Base-by-base conservation (phyloP, 1,140 invertebrate genomes). In the Hyposmocoma kahamanoa region DNA sequence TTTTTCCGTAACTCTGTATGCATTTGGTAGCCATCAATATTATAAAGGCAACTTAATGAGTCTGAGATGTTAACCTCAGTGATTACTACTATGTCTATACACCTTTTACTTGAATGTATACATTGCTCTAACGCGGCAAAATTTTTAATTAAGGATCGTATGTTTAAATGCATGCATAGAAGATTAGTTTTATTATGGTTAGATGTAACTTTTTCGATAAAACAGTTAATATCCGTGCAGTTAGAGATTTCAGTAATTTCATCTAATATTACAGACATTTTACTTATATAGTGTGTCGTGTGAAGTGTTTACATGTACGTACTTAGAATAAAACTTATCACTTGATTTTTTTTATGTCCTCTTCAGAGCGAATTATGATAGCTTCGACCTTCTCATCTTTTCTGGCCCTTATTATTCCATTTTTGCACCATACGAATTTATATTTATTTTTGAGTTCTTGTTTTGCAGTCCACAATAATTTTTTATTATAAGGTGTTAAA, bases 401-500 rank as follows among this genome's bases (percentile, higher is more conserved):
- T 10, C 38, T 6, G 4, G 15, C 38, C 11, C 18, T 18, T 8
- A 41, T 8, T 21, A 21, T 11, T 8, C 38, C 38, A 21, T 22
- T 41, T 20, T 41, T 41, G 9, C 18, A 21, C 38, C 38, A 41
- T 8, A 41, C 22, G 15, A 11, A 41, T 20, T 13, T 20, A 10
- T 21, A 21, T 11, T 1, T 22, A 10, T 41, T 15, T 13, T 41
- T 21, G 10, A 41, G 38, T 10, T 20, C 38, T 13, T 41, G 18
- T 21, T 41, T 41, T 3, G 38, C 19, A 4, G 18, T 4, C 38
- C 38, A 41, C 1, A 41, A 3, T 41, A 41, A 11, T 21, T 21
- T 9, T 41, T 41, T 41, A 20, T 41, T 41, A 11, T 41, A 41
- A 5, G 38, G 38, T 10, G 38, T 41, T 41, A 41, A 22, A 20